Base-by-base conservation (phyloP, 2,888 invertebrate genomes). In the Aphodius sticticus region DNA sequence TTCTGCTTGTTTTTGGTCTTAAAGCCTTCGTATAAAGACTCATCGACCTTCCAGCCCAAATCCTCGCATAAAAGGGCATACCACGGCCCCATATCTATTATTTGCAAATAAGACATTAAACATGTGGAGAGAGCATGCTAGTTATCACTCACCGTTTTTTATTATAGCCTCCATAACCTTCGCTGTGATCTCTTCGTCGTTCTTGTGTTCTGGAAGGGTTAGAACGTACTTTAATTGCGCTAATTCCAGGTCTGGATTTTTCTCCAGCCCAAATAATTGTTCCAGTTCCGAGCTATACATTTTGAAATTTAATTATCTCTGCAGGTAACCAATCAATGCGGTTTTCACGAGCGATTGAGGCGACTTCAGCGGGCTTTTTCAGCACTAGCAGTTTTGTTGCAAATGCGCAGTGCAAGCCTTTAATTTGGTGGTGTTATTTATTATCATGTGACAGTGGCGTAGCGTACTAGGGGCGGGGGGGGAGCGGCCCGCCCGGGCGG, bases 61-160 rank as follows among this genome's bases (percentile, higher is more conserved):
- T 86, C 84, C 9, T 81, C 77, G 75, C 92, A 92, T 1, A 93
- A 88, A 79, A 91, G 90, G 86, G 92, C 91, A 87, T 94, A 94
- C 86, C 92, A 93, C 7, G 92, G 92, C 6, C 92, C 92, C 94
- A 94, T 94, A 84, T 91, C 87, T 89, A 91, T 89, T 16, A 16
- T 53, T 70, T 14, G 26, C 6, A 70, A 35, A 77, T 6, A 9
- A 9, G 15, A n/a, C 69, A 16, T 53, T 12, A 12, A 53, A 53
- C 7, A 53, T 12, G 53, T 53, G 53, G 53, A 53, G 53, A 53
- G 36, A 35, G 15, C n/a, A 70, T 70, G 70, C 16, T 26, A 70
- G 16, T 12, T 26, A 14, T 16, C 26, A 72, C 53, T 78, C 70
- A 78, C 78, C 74, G 69, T 78, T 75, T 77, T 90, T 88, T 82